Base-by-base conservation (phyloP, 2,888 invertebrate species). In the Melanostoma mellinum region DNA sequence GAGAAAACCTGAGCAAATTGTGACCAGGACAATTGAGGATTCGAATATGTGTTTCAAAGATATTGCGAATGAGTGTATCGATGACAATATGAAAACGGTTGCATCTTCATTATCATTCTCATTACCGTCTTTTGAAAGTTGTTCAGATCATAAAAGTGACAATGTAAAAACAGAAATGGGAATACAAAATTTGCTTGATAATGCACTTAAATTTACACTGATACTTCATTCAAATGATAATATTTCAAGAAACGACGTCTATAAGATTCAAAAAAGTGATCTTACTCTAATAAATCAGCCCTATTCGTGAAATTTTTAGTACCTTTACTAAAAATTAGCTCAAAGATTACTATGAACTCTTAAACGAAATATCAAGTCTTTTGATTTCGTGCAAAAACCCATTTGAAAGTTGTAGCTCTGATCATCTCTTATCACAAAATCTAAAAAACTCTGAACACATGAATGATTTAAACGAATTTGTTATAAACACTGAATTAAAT, bases 281-380 rank as follows among this genome's bases (percentile, higher is more conserved):
- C 5, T 32, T 20, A 8, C 0, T 52, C 33, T 52, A 4, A n/a
- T 52, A n/a, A 4, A 52, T 52, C n/a, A 6, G n/a, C 9, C 33
- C 52, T 8, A 32, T 52, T 35, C 52, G 33, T n/a, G 52, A 52
- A 33, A 52, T 52, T 52, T 52, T 52, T 52, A n/a, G 33, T 52
- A 52, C 2, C n/a, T 52, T 52, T 52, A 3, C 52, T 2, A 52
- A n/a, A 33, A 9, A n/a, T 9, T 33, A 52, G 33, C 52, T 52
- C 32, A 32, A 52, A 3, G 0, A 3, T 33, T 33, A 52, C 5
- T 3, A 33, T 33, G 52, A 9, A 0, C 32, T 52, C 33, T 52
- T 52, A 33, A 52, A 35, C 2, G 52, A 33, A 20, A 35, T 52
- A 3, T 33, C 42, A 42, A 42, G 42, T 42, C 42, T 42, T 42